phyloP scores from a whole-genome alignment of 2,113 vertebrate genomes.

The Mirounga angustirostris region DNA sequence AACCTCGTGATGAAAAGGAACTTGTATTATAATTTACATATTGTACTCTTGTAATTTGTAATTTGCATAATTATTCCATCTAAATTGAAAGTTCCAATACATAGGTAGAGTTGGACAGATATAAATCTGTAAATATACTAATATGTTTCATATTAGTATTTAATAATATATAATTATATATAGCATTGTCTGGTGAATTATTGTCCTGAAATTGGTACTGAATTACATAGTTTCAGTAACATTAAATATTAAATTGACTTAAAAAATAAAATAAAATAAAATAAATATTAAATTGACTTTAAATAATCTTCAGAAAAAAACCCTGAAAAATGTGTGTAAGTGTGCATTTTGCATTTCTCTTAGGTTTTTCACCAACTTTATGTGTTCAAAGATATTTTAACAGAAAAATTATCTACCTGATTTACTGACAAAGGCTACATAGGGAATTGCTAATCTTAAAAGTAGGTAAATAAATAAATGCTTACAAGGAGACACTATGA shows the following conservation, averaged over 20 bases:
- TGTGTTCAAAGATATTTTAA: not conserved
- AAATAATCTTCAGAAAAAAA: not conserved
- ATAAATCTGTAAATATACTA: not conserved
- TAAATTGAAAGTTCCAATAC: not conserved
- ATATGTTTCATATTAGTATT: too few species aligned
- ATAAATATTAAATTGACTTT: not conserved
- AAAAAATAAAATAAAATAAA: too few species aligned
- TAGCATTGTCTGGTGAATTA: not conserved
- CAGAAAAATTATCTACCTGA: not conserved
- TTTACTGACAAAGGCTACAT: not conserved
- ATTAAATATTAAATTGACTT: not conserved
- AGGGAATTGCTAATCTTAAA: not conserved
- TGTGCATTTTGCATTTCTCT: conserved; percentile 8
- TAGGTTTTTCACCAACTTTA: not conserved
- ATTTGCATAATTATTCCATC: not conserved
- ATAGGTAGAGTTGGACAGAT: not conserved
- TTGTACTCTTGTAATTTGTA: not conserved
- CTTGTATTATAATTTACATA: not conserved
- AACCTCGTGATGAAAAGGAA: not conserved
- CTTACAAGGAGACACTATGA: not conserved
- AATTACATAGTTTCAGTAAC: not conserved
- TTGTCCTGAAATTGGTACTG: not conserved
- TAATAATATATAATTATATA: not conserved
- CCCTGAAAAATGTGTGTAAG: not conserved
- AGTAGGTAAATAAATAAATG: not conserved